phyloP scores from a whole-genome alignment of 2,113 vertebrate genomes.

The Addax nasomaculatus region DNA sequence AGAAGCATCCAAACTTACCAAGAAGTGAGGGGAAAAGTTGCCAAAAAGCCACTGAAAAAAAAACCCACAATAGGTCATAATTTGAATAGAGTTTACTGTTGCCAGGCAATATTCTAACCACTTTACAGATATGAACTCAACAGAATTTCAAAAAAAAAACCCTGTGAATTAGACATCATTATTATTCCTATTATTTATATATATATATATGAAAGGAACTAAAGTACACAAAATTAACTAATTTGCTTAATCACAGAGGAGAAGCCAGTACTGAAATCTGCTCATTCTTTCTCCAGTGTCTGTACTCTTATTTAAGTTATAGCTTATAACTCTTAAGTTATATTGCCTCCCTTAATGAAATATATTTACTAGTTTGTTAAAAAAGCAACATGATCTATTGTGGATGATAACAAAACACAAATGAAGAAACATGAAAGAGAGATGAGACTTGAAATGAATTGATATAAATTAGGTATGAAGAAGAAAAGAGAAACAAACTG shows the following conservation, averaged over 20 bases:
- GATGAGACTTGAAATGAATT: not conserved
- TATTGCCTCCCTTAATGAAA: not conserved
- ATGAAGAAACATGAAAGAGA: not conserved
- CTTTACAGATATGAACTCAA: not conserved
- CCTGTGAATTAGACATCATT: not conserved
- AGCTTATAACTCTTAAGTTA: not conserved
- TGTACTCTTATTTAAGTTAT: not conserved
- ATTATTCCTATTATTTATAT: not conserved
- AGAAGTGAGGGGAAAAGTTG: not conserved
- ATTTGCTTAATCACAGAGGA: not conserved
- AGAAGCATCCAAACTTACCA: not conserved
- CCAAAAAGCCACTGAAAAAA: not conserved
- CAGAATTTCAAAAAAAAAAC: not conserved
- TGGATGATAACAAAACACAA: not conserved
- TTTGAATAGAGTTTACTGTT: not conserved
- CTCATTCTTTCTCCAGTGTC: not conserved
- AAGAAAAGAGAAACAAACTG: not conserved
- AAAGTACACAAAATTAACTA: not conserved
- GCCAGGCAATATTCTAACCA: not conserved
- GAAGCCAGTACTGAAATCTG: not conserved
- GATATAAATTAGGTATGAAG: not conserved
- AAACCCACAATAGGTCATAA: not conserved
- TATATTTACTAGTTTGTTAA: not conserved
- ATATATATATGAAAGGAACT: not conserved
- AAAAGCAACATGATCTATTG: not conserved